Conservation (phyloP, 2,888 invertebrate genomes). For the Drosophila aldrichi region DNA sequence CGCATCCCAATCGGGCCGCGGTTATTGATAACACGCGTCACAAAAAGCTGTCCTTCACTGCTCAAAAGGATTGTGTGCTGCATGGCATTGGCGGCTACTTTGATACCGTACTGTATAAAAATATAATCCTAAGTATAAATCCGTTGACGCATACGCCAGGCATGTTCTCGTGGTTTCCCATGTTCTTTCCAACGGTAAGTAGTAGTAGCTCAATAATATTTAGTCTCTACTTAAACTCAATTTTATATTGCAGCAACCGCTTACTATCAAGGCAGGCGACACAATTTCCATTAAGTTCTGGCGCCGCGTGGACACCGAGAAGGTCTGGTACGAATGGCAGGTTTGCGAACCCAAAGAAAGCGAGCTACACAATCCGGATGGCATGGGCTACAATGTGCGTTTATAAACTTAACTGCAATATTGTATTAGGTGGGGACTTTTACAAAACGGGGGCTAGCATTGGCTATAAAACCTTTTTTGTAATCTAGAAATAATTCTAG, state of each 20-base stretch:
- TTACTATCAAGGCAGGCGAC: slow-evolving; percentile 89
- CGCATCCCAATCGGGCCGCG: slow-evolving; percentile 93
- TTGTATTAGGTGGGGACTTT: background rate
- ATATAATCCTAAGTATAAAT: slow-evolving; percentile 94
- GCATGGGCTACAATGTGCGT: slow-evolving; percentile 65
- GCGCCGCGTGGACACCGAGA: slow-evolving; percentile 91
- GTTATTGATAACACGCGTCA: slow-evolving; percentile 90
- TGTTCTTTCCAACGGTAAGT: slow-evolving; percentile 94
- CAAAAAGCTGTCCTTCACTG: slow-evolving; percentile 89
- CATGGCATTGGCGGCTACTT: slow-evolving; percentile 99
- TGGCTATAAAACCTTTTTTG: background rate
- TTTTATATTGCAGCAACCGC: slow-evolving; percentile 76
- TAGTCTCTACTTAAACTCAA: background rate
- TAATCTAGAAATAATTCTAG: too few species aligned
- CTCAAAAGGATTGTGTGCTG: slow-evolving; percentile 91
- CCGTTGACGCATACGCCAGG: slow-evolving; percentile 95
- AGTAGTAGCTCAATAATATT: slow-evolving; percentile 47
- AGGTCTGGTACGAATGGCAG: slow-evolving; percentile 99
- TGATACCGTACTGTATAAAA: slow-evolving; percentile 93
- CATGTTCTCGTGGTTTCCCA: slow-evolving; percentile 99
- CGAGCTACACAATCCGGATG: slow-evolving; percentile 83
- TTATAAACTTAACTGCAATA: slow-evolving; percentile 39
- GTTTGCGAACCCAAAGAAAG: slow-evolving; percentile 78
- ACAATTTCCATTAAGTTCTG: slow-evolving; percentile 93
- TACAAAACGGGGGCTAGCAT: background rate